These are phyloP conservation scores for Hipparchia semele DNA, from an alignment of 2,888 invertebrate species.

Conservation along the genomic window DNA sequence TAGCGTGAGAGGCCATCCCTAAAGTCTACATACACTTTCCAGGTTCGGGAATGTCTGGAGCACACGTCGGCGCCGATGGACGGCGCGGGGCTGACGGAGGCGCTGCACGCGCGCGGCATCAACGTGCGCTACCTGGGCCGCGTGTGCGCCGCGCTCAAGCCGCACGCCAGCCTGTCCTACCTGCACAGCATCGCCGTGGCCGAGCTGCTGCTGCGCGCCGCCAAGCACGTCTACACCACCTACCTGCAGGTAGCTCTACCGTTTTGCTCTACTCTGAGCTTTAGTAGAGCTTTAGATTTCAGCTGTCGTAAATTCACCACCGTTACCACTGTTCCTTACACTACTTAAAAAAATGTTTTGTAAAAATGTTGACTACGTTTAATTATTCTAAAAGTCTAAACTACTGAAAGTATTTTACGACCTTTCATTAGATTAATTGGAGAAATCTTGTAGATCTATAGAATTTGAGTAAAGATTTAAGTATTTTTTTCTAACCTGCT, in stretches of 20 bases:
- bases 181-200: slow-evolving; percentile 94
- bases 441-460: too few relatives aligned
- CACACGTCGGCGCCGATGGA: slow-evolving; percentile 98
- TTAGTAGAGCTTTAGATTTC: too few relatives aligned
- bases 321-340: too few relatives aligned
- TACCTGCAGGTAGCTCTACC: slow-evolving; percentile 88
- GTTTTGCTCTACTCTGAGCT: not conserved
- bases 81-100: slow-evolving; percentile 95
- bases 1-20: too few relatives aligned
- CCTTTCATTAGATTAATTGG: too few relatives aligned
- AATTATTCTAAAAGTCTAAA: too few relatives aligned
- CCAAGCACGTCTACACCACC: slow-evolving; percentile 96
- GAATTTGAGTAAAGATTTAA: too few relatives aligned
- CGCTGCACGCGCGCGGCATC: slow-evolving; percentile 97
- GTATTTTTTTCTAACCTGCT: too few relatives aligned
- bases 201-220: slow-evolving; percentile 94
- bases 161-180: slow-evolving; percentile 92
- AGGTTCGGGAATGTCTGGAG: slow-evolving; percentile 95
- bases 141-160: slow-evolving; percentile 90
- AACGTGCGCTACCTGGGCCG: slow-evolving; percentile 98
- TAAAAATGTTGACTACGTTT: too few relatives aligned
- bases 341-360: too few relatives aligned
- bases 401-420: too few relatives aligned
- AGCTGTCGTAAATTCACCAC: too few relatives aligned
- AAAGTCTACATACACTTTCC: not conserved